A percentile compares a stretch with the other conserved stretches of the same genome.
Evolutionary conservation across 2,113 vertebrate genomes (phyloP).

Genomic region (Drymodes brunneopygia): DNA sequence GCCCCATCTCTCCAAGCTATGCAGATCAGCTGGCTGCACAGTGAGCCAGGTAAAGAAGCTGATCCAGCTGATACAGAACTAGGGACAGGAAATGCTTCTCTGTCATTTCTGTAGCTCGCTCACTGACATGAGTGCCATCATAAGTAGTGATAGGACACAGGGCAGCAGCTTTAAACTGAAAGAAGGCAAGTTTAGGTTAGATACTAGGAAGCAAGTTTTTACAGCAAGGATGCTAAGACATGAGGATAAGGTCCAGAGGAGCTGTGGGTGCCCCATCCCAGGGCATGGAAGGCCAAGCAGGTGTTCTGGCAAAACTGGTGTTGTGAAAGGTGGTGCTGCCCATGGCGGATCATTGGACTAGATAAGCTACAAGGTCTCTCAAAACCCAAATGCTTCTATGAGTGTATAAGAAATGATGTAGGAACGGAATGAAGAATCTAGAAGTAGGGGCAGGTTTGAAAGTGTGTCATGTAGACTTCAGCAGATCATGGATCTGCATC

Average conservation of each 20-base stretch:
- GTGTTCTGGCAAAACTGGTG: not conserved
- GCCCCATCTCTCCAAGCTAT: fast-evolving
- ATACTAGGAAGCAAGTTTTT: not conserved
- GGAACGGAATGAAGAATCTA: not conserved
- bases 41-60: not conserved
- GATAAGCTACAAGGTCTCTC: not conserved
- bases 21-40: fast-evolving
- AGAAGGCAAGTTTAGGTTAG: not conserved
- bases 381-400: not conserved
- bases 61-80: not conserved
- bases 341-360: not conserved
- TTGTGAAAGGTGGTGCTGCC: not conserved
- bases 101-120: not conserved
- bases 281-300: not conserved
- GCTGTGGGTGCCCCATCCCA: not conserved
- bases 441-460: not conserved
- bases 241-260: not conserved
- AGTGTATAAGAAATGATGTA: not conserved
- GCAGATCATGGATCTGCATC: too few relatives aligned
- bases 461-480: fast-evolving
- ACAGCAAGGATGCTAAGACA: not conserved
- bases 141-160: not conserved
- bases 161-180: not conserved
- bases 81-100: not conserved
- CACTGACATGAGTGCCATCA: fast-evolving